Base-by-base conservation (phyloP, 2,797 vertebrate genomes). In the Buphagus erythrorhynchus region DNA sequence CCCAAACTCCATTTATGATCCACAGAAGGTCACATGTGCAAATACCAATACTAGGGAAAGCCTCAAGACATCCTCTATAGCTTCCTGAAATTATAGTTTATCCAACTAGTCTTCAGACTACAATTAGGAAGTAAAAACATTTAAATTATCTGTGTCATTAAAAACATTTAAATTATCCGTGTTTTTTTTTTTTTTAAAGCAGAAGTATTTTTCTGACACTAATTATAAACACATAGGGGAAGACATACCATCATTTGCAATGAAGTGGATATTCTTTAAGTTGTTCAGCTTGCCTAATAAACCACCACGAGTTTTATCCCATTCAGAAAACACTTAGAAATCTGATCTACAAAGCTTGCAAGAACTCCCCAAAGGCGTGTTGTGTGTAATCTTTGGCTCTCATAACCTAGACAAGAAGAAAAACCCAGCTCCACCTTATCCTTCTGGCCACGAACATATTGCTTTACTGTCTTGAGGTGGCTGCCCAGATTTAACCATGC, bases 391-490 rank as follows among this genome's bases (percentile, higher is more conserved):
- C 62, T 87, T 94, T 96, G 92, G 94, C 91, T 87, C 46, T 28
- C 18, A 3, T 57, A 86, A 85, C 57, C 73, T 17, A 74, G 71
- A 79, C 40, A 59, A 79, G 89, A 90, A 92, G 62, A 89, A 96
- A 95, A 96, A 65, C 16, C 21, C 67, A 91, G 79, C 75, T 94
- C 90, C 88, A 88, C 90, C 81, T 93, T 93, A 90, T 62, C 71
- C 85, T 73, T 71, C 69, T 89, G 91, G 88, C 84, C 58, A 5
- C 57, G 82, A 91, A 82, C 6, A 0, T 77, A 92, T 54, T 2
- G 0, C 80, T 95, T 95, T 94, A 92, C 83, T 14, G 67, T 86
- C 69, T 94, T 0, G 1, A 90, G 54, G 55, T 21, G 0, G 80
- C 79, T 86, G 88, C 77, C 58, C 10, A 26, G 73, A 88, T 86